Evolutionary conservation across 2,888 invertebrate species (phyloP), one percentile per base, ranked within the genome.

Genomic region (Smittia sp.): DNA sequence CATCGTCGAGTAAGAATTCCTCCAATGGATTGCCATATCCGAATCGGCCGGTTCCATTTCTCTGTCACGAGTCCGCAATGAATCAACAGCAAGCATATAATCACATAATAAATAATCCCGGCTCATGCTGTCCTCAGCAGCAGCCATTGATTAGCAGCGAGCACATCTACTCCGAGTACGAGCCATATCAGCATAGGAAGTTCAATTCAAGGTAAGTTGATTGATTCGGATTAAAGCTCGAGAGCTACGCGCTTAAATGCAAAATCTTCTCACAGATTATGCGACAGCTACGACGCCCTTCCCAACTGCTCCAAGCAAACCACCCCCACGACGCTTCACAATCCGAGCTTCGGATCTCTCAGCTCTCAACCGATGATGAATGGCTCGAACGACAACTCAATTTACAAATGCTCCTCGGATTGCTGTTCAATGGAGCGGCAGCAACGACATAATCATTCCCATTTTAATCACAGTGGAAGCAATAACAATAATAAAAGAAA

Each of bases 211-310:
- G 72, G 72, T 72, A 39, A 72, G 1, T n/a, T 24, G 24, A 65
- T 25, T 22, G 24, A n/a, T 27, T 65, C 11, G 11, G 25, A n/a
- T 46, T 46, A 46, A 3, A 13, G 6, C 2, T 46, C 46, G 20
- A 18, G 3, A 18, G 52, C 15, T 52, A 52, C 52, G 20, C 3
- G 13, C 6, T 20, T 46, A 46, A 46, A n/a, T 46, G 46, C 46
- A 11, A 46, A 6, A 6, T n/a, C n/a, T 46, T 46, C 15, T 11
- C 11, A 46, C 46, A 79, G 83, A 77, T 78, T 79, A 74, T 82
- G 83, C 77, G 81, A 79, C 74, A 83, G 83, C 74, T 83, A 81
- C 74, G 83, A 83, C 77, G 83, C 80, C 0, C 74, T 83, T 54
- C 79, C 81, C 73, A 82, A 69, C 27, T 69, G 69, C 82, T 24